Conservation (phyloP, 2,888 invertebrate species). For the Buathra laborator region DNA sequence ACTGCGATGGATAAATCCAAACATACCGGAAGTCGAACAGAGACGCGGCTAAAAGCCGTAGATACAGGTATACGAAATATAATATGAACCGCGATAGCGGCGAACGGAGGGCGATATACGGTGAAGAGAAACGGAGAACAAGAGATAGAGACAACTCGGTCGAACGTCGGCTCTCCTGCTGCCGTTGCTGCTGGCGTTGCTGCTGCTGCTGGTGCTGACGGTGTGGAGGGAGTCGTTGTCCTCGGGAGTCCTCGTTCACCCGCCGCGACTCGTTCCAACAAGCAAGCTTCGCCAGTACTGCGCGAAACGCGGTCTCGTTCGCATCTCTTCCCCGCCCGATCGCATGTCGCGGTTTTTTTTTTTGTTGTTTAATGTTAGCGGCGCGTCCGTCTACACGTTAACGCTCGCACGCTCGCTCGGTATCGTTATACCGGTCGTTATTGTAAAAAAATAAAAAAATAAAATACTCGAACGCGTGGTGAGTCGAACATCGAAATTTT, state of each 20-base stretch:
- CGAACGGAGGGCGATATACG: conserved; percentile 43
- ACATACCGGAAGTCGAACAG: conserved; percentile 42
- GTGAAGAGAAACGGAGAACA: conserved; percentile 39
- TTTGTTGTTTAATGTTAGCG: not conserved
- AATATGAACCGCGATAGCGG: conserved; percentile 48
- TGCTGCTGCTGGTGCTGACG: conserved; percentile 42
- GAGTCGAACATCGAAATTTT: not conserved
- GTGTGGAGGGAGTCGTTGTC: conserved; percentile 80
- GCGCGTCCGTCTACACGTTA: not conserved
- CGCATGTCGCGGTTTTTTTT: conserved; percentile 2
- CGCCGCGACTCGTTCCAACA: conserved; percentile 74
- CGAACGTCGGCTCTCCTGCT: conserved; percentile 50
- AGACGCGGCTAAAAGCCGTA: conserved; percentile 42
- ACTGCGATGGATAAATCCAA: conserved; percentile 44
- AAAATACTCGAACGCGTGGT: not conserved
- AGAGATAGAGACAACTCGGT: conserved; percentile 55
- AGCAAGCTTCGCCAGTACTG: conserved; percentile 73
- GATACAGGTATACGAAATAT: conserved; percentile 28
- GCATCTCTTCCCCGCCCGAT: conserved; percentile 48
- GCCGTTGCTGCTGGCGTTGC: conserved; percentile 51
- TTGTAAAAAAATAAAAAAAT: not conserved
- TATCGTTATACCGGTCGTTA: not conserved
- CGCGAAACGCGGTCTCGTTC: conserved; percentile 78
- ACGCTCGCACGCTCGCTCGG: not conserved
- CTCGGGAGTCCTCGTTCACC: conserved; percentile 79